phyloP scores from a whole-genome alignment of 1,140 invertebrate species.

The Ceratosolen fusciceps region DNA sequence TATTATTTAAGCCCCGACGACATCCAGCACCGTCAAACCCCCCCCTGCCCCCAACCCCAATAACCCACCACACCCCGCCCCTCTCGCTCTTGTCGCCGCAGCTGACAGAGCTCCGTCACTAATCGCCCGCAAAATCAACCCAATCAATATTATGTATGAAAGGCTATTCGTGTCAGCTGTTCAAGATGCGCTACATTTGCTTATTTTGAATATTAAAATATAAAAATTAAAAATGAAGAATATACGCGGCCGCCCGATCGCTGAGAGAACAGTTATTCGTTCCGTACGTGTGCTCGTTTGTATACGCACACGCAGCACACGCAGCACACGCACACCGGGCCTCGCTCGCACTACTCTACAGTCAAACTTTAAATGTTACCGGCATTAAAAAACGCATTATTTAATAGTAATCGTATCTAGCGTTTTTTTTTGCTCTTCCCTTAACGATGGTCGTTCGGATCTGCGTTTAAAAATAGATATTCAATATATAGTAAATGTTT shows the following conservation, averaged over 20 bases:
- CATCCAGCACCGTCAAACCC: too few species aligned
- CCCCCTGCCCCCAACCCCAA: not conserved
- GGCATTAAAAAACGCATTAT: not conserved
- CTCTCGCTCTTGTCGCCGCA: too few species aligned
- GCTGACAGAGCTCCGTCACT: too few species aligned
- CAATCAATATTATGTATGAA: not conserved
- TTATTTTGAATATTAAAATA: not conserved
- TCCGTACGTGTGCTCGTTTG: not conserved
- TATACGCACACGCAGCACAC: not conserved
- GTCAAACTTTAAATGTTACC: not conserved
- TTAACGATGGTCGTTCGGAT: not conserved
- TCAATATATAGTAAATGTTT: not conserved
- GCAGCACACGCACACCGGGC: too few species aligned
- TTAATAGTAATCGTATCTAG: not conserved
- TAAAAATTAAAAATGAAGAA: not conserved
- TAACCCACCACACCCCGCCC: too few species aligned
- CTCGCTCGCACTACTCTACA: not conserved
- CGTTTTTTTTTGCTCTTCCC: not conserved
- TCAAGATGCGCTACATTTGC: not conserved
- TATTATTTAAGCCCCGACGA: not conserved
- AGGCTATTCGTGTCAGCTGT: not conserved
- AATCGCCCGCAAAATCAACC: not conserved
- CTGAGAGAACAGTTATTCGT: not conserved
- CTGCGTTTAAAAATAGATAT: not conserved
- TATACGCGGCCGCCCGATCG: not conserved